phyloP scores from a whole-genome alignment of 2,888 invertebrate genomes.

The Beris chalybata region DNA sequence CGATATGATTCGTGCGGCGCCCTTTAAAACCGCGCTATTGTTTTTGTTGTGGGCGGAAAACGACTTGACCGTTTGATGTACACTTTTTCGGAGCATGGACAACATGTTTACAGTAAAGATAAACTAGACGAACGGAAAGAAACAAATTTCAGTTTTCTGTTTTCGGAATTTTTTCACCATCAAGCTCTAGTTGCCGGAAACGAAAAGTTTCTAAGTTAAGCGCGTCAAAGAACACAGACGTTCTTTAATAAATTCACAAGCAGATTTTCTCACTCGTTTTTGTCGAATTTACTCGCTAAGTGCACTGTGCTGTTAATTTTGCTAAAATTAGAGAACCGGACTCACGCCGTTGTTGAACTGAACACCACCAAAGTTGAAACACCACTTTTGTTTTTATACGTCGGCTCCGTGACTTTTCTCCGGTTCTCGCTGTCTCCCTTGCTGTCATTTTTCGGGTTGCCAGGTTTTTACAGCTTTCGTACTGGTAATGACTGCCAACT shows the following conservation, averaged over 20 bases:
- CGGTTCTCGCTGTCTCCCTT: neutral
- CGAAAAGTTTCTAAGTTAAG: neutral
- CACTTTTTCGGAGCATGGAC: conserved; percentile 44
- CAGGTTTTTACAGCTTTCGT: no score
- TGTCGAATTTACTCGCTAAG: neutral
- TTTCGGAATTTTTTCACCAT: neutral
- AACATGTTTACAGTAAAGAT: conserved; percentile 44
- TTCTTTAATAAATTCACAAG: no score
- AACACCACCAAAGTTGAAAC: conserved; percentile 3
- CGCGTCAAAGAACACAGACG: neutral
- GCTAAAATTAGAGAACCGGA: no score
- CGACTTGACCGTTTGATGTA: conserved; percentile 37
- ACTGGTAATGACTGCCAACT: no score
- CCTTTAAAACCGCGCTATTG: no score
- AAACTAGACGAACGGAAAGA: neutral
- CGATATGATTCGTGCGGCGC: conserved; percentile 42
- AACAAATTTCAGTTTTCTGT: neutral
- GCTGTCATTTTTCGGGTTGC: no score
- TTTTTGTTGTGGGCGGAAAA: neutral
- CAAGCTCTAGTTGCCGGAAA: neutral
- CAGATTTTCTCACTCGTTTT: neutral
- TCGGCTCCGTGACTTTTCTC: conserved; percentile 11
- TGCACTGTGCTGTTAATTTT: no score
- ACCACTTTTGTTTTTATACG: conserved; percentile 19
- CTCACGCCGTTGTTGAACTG: neutral